Base-by-base conservation (phyloP, 2,113 vertebrate species). In the Daubentonia madagascariensis region DNA sequence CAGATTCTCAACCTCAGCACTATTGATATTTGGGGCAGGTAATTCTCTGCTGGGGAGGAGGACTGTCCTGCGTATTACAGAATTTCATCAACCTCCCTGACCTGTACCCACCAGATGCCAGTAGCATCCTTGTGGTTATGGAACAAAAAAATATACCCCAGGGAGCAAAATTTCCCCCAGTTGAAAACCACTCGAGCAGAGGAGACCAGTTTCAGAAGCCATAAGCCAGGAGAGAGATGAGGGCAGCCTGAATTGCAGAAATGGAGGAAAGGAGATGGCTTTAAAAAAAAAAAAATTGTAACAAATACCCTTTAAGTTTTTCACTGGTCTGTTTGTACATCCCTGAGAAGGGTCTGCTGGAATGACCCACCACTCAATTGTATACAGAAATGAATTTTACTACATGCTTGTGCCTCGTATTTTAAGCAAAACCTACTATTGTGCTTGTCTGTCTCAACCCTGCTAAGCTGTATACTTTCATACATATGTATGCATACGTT, bases 401-500 rank as follows among this genome's bases (percentile, higher is more conserved):
- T 76, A 93, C 97, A 98, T 98, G 97, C 93, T 98, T 97, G 97
- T 97, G 85, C 5, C 90, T 96, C 96, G 96, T 85, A 48, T 76
- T 96, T 94, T 96, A 93, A 98, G 97, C 97, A 97, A 98, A 98
- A 96, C 96, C 98, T 97, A 85, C 98, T 90, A 52, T 90, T 95
- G 97, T 88, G 95, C 98, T 98, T 96, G 97, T 97, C 98, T 98
- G 96, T 98, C 98, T 98, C 96, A 70, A 80, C 93, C 97, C 95
- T 20, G 80, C 97, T 84, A 96, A 97, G 98, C 87, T 95, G 96
- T 98, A 96, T 91, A 96, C 95, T 98, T 98, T 98, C 98, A 99
- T 99, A 98, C 99, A 98, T 98, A 99, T 98, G 98, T 96, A 99
- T 99, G 98, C 96, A 98, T 98, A 98, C 84, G 48, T 98, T 98